Evolutionary conservation across 2,888 invertebrate species (phyloP).

Genomic region (Ectobius pallidus): DNA sequence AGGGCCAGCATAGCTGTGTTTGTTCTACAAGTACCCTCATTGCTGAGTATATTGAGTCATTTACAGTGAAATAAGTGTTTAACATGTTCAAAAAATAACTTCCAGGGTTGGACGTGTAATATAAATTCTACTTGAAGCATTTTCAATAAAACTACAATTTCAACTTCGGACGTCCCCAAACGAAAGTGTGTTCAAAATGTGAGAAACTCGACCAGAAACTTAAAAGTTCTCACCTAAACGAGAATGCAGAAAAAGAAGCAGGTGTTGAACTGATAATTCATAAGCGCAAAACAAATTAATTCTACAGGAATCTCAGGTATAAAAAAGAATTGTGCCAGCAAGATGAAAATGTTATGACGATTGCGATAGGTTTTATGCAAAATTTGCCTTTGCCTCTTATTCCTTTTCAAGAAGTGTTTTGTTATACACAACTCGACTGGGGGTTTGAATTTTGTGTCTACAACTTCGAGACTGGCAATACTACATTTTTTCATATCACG

Average conservation of each 20-base stretch:
- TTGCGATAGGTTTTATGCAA: constrained; percentile 2
- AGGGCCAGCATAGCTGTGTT: too few relatives aligned
- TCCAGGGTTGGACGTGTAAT: constrained; percentile 46
- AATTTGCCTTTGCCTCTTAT: constrained; percentile 15
- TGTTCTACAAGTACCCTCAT: background rate
- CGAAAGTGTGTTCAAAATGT: constrained; percentile 45
- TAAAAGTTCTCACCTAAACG: constrained; percentile 32
- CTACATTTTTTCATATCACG: constrained; percentile 12
- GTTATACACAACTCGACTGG: constrained; percentile 22
- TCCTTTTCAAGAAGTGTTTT: constrained; percentile 11
- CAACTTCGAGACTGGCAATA: background rate
- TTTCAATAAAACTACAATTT: constrained; percentile 46
- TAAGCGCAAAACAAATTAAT: constrained; percentile 45
- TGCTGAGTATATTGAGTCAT: constrained; percentile 32
- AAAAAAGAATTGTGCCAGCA: constrained; percentile 16
- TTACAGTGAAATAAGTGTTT: constrained; percentile 45
- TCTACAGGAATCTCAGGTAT: constrained; percentile 36
- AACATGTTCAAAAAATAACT: constrained; percentile 44
- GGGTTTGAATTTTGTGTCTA: constrained; percentile 20
- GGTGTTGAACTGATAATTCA: constrained; percentile 44
- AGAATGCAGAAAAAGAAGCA: constrained; percentile 43
- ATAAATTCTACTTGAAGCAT: constrained; percentile 46
- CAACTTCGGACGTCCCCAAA: constrained; percentile 46
- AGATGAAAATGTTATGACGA: constrained; percentile 8
- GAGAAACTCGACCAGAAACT: constrained; percentile 42